Percentiles rank a stretch among this genome's conserved stretches.
Evolutionary conservation across 2,113 vertebrate genomes (phyloP).

Genomic region (Ceyx melanurus): DNA sequence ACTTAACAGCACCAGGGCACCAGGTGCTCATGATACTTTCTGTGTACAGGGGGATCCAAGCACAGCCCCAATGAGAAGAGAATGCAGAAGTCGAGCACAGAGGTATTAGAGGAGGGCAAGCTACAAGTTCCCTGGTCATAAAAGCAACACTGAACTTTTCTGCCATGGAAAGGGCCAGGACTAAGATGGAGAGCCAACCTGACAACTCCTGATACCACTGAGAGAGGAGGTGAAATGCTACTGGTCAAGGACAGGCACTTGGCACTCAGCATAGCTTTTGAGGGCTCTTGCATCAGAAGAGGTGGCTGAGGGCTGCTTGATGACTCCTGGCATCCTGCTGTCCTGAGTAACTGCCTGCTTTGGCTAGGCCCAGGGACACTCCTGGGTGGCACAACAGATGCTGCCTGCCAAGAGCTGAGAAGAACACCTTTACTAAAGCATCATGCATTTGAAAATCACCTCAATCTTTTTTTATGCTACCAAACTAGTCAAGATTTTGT

Average conservation of each 20-base stretch:
- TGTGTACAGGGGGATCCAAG: fast-evolving
- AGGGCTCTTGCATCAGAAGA: neutral
- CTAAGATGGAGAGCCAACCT: neutral
- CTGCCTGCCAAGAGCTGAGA: fast-evolving
- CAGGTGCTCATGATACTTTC: fast-evolving
- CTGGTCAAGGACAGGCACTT: neutral
- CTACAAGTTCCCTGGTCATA: neutral
- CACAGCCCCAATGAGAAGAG: neutral
- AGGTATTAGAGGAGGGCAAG: neutral
- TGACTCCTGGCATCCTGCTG: neutral
- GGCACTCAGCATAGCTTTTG: neutral
- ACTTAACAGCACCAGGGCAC: neutral
- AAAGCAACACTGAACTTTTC: neutral
- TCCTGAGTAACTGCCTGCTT: neutral
- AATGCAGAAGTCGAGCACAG: neutral
- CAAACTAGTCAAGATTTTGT: neutral
- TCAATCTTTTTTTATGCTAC: neutral
- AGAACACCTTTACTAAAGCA: neutral
- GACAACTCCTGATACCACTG: neutral
- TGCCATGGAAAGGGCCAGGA: neutral
- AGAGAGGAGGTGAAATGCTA: neutral
- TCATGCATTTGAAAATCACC: neutral
- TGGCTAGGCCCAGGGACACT: neutral
- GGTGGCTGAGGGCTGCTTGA: neutral
- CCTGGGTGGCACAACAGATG: neutral